phyloP scores from a whole-genome alignment of 2,888 invertebrate species.

The Polylopha cassiicola region DNA sequence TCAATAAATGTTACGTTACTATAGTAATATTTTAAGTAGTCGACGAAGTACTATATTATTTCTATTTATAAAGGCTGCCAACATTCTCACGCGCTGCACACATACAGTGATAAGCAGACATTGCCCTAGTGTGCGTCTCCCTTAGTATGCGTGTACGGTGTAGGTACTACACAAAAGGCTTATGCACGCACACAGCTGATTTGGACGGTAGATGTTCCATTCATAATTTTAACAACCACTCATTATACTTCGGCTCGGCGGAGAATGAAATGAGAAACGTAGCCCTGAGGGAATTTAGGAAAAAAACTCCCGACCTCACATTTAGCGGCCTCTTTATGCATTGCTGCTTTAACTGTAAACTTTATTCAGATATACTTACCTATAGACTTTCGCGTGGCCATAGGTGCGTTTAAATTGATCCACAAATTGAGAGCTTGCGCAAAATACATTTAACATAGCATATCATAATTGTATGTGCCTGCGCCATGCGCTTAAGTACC shows the following conservation, averaged over 20 bases:
- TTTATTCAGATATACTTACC: no score
- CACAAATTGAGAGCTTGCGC: no score
- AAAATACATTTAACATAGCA: no score
- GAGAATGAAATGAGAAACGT: conserved; percentile 48
- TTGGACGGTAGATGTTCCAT: conserved; percentile 59
- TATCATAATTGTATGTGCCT: no score
- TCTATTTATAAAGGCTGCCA: conserved; percentile 13
- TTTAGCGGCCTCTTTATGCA: conserved; percentile 34
- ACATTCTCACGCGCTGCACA: conserved; percentile 18
- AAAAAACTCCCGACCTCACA: conserved; percentile 39
- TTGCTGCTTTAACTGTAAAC: conserved; percentile 9
- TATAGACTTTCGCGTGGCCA: no score
- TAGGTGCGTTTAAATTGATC: no score
- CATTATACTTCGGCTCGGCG: conserved; percentile 52
- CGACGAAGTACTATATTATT: no score
- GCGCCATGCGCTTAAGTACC: no score
- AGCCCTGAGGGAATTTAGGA: conserved; percentile 45
- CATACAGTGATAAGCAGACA: conserved; percentile 11
- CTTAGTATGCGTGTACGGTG: conserved; percentile 15
- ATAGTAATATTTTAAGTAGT: conserved; percentile 25
- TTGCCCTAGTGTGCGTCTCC: conserved; percentile 6
- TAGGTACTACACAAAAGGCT: conserved; percentile 14
- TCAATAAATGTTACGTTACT: conserved; percentile 12
- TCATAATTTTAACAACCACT: conserved; percentile 73
- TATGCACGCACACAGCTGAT: conserved; percentile 36